Evolutionary conservation across 2,888 invertebrate genomes (phyloP).

Genomic region (Abscondita cerata): DNA sequence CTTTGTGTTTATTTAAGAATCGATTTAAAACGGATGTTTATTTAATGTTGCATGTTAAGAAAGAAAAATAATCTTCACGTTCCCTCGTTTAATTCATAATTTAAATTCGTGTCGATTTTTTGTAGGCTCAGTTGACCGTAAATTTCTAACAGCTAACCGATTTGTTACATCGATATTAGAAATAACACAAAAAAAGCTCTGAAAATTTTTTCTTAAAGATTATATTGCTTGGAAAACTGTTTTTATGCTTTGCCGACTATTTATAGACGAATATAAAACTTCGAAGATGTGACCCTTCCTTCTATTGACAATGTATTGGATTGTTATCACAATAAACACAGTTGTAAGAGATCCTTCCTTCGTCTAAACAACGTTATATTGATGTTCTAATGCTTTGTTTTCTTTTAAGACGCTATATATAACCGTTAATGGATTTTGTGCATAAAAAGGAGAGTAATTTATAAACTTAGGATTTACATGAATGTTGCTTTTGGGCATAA

Average conservation of each 20-base stretch:
- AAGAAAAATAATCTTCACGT: slow-evolving; percentile 3
- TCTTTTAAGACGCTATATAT: slow-evolving; percentile 13
- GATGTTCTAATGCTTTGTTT: slow-evolving; percentile 20
- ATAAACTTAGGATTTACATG: background rate
- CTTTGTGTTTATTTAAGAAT: slow-evolving; percentile 17
- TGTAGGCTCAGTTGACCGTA: background rate
- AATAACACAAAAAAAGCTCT: slow-evolving; percentile 11
- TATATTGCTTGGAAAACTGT: slow-evolving; percentile 17
- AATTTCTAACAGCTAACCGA: slow-evolving; percentile 11
- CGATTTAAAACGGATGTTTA: slow-evolving; percentile 27
- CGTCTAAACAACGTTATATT: slow-evolving; percentile 3
- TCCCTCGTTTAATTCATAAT: slow-evolving; percentile 1
- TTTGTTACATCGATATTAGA: slow-evolving; percentile 15
- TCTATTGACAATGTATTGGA: slow-evolving; percentile 20
- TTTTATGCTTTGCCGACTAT: slow-evolving; percentile 20
- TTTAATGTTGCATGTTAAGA: slow-evolving; percentile 10
- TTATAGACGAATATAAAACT: slow-evolving; percentile 23
- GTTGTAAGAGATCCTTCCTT: slow-evolving; percentile 21
- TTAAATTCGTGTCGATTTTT: slow-evolving; percentile 2
- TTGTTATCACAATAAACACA: slow-evolving; percentile 32
- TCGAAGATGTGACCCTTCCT: slow-evolving; percentile 22
- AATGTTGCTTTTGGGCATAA: background rate
- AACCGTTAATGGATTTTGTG: background rate
- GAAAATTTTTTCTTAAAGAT: slow-evolving; percentile 15
- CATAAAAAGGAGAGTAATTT: background rate